Percentiles rank a stretch among this genome's conserved stretches.
These are phyloP conservation scores for Loxodonta africana DNA, from an alignment of 2,113 vertebrate genomes.

Conservation along the genomic window DNA sequence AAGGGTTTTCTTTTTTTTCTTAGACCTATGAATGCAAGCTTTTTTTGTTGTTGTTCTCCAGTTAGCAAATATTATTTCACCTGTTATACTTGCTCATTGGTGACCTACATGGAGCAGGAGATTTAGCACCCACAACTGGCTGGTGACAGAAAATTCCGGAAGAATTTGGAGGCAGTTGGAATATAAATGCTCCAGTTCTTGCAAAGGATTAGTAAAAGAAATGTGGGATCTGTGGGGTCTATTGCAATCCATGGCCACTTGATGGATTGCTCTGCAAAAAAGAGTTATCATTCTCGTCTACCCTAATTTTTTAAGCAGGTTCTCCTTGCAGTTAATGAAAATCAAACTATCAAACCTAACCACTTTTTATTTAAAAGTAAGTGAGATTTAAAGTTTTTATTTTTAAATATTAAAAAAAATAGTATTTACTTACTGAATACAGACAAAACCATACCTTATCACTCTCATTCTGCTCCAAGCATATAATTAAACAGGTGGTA, in stretches of 20 bases:
- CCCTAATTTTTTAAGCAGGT: neutral
- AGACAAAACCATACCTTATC: neutral
- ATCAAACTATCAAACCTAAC: neutral
- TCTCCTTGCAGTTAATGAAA: neutral
- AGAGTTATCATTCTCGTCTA: neutral
- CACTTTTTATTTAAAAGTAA: conserved; percentile 8
- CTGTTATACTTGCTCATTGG: neutral
- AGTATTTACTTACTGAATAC: neutral
- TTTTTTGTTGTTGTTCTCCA: neutral
- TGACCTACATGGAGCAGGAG: neutral
- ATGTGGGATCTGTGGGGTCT: neutral
- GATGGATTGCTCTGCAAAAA: neutral
- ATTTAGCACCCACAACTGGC: neutral
- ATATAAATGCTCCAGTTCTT: conserved; percentile 14
- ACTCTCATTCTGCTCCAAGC: neutral
- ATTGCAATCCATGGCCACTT: neutral
- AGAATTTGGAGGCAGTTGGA: conserved; percentile 24
- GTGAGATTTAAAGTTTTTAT: neutral
- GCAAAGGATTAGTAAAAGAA: neutral
- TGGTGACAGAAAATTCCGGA: conserved; percentile 19
- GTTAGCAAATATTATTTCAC: neutral
- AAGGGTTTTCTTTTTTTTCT: no score
- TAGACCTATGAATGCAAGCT: no score
- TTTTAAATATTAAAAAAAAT: neutral
- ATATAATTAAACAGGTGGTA: neutral